phyloP scores from a whole-genome alignment of 2,113 vertebrate genomes.

The Oryzias woworae region DNA sequence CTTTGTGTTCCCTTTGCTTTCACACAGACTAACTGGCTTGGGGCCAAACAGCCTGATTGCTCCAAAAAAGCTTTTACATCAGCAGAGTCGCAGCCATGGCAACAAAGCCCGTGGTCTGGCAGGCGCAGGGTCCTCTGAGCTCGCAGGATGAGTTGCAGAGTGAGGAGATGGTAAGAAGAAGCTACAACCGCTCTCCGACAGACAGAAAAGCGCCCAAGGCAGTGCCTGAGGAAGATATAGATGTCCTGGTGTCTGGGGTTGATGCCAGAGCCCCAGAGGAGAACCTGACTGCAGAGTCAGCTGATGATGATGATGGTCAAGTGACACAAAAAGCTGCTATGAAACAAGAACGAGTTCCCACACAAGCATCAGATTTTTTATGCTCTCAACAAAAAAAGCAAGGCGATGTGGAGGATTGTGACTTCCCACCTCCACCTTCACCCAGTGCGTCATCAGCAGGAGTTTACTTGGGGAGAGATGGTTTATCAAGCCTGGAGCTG shows the following conservation, averaged over 20 bases:
- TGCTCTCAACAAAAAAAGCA: neutral
- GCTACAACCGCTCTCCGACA: slow-evolving; percentile 7
- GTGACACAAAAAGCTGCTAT: slow-evolving; percentile 1
- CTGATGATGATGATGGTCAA: too few relatives aligned
- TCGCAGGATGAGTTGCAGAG: slow-evolving; percentile 28
- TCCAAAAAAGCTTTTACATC: slow-evolving; percentile 26
- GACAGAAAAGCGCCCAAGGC: slow-evolving; percentile 40
- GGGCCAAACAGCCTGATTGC: slow-evolving; percentile 32
- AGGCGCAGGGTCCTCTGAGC: slow-evolving; percentile 30
- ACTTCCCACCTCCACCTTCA: neutral
- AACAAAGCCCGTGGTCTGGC: slow-evolving; percentile 44
- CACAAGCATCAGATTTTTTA: neutral
- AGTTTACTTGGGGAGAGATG: slow-evolving; percentile 17
- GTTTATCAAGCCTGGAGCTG: slow-evolving; percentile 11
- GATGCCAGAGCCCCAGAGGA: slow-evolving; percentile 2
- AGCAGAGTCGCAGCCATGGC: slow-evolving; percentile 48
- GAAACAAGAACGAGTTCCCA: slow-evolving; percentile 16
- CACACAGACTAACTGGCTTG: slow-evolving; percentile 37
- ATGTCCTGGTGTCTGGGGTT: slow-evolving; percentile 14
- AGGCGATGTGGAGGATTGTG: neutral
- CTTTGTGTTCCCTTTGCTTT: slow-evolving; percentile 24
- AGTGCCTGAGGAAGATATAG: slow-evolving; percentile 49
- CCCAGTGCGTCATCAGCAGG: slow-evolving; percentile 3
- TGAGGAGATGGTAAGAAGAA: slow-evolving; percentile 1
- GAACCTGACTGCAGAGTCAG: slow-evolving; percentile 16